Conservation (phyloP, 2,113 vertebrate species). For the Ptilorrhoa leucosticta region DNA sequence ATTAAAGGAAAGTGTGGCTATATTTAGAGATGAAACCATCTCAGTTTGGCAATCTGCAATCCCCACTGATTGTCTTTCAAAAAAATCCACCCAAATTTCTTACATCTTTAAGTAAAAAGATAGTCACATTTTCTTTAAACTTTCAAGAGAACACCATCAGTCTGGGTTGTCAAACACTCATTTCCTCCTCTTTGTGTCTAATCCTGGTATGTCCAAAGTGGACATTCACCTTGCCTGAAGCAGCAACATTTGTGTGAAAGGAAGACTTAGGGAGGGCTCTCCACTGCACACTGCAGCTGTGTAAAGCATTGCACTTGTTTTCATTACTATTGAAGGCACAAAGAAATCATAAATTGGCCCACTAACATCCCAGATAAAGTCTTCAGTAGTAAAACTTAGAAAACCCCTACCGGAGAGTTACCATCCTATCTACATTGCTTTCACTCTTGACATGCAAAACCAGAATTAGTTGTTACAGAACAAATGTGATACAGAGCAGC, state of each 20-base stretch:
- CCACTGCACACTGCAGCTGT: not conserved
- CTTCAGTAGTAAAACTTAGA: not conserved
- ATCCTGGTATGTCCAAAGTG: not conserved
- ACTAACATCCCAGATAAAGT: not conserved
- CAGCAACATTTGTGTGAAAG: rapidly evolving
- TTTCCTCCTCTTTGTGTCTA: not conserved
- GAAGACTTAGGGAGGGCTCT: not conserved
- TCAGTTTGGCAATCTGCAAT: not conserved
- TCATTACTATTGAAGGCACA: not conserved
- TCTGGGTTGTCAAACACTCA: not conserved
- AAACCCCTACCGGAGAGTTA: not conserved
- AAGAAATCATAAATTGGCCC: not conserved
- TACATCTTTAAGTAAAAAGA: not conserved
- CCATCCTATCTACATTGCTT: not conserved
- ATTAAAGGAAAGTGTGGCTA: not conserved
- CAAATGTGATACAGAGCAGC: not conserved
- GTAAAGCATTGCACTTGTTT: not conserved
- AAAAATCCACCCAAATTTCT: not conserved
- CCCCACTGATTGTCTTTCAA: not conserved
- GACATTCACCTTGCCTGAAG: not conserved
- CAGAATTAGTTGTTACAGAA: not conserved
- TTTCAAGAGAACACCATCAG: not conserved
- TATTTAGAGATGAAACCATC: not conserved
- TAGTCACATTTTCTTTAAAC: not conserved
- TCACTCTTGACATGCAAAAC: not conserved